phyloP scores from a whole-genome alignment of 2,888 invertebrate genomes.

The Agrilus cyanescens region DNA sequence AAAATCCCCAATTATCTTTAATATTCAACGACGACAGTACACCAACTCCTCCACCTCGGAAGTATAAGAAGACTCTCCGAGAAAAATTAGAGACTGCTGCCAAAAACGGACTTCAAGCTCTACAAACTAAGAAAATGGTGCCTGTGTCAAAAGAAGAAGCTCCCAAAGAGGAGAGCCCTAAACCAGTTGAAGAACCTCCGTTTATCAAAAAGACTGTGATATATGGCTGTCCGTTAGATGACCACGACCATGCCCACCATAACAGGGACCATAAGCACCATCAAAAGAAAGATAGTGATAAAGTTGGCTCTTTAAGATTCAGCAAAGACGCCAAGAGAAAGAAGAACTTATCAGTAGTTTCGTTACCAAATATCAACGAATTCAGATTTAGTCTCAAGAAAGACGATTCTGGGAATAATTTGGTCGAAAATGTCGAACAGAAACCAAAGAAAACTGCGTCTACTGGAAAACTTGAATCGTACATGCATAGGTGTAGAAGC shows the following conservation, averaged over 20 bases:
- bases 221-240: conserved; percentile 31
- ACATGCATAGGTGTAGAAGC: conserved; percentile 36
- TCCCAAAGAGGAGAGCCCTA: conserved; percentile 12
- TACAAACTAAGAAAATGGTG: conserved; percentile 19
- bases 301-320: background rate
- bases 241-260: conserved; percentile 25
- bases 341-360: conserved; percentile 40
- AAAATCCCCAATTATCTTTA: conserved; percentile 28
- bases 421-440: conserved; percentile 27
- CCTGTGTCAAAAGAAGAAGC: conserved; percentile 10
- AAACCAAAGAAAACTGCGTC: conserved; percentile 25
- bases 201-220: conserved; percentile 31
- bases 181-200: conserved; percentile 29
- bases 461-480: conserved; percentile 34
- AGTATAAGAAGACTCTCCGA: conserved; percentile 28
- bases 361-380: conserved; percentile 42
- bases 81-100: conserved; percentile 31
- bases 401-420: conserved; percentile 24
- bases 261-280: conserved; percentile 17
- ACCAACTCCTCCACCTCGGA: conserved; percentile 33
- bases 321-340: conserved; percentile 27
- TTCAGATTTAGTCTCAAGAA: conserved; percentile 31
- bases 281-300: conserved; percentile 7
- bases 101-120: conserved; percentile 28
- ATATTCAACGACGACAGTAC: conserved; percentile 28